Evolutionary conservation across 2,113 vertebrate species (phyloP).

Genomic region (Pelecanoides urinatrix): DNA sequence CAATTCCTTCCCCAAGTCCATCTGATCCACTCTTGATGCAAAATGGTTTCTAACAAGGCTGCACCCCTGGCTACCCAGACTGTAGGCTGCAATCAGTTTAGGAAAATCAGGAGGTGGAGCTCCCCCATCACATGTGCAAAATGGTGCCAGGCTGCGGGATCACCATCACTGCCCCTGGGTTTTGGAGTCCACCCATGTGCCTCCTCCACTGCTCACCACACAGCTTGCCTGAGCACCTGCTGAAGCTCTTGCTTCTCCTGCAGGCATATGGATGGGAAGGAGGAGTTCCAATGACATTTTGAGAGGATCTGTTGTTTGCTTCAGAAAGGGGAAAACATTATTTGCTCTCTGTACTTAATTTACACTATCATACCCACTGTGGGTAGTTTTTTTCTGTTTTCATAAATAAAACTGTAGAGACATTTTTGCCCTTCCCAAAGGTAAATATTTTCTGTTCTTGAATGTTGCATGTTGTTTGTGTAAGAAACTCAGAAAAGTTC

Average conservation of each 20-base stretch:
- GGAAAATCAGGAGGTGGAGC: not conserved
- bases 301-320: not conserved
- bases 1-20: not conserved
- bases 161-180: not conserved
- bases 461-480: not conserved
- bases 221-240: not conserved
- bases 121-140: not conserved
- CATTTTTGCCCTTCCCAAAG: not conserved
- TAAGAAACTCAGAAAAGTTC: not conserved
- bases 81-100: not conserved
- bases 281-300: not conserved
- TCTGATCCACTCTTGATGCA: not conserved
- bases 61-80: not conserved
- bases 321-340: not conserved
- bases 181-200: not conserved
- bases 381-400: not conserved
- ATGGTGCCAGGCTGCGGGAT: not conserved
- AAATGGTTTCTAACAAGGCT: not conserved
- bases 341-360: not conserved
- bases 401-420: not conserved
- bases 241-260: not conserved
- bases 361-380: not conserved
- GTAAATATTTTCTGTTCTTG: constrained; percentile 16
- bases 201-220: not conserved
- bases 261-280: not conserved